A percentile compares a stretch with the other conserved stretches of the same genome.
Evolutionary conservation across 2,797 vertebrate genomes (phyloP).

Genomic region (Micrastur ruficollis): DNA sequence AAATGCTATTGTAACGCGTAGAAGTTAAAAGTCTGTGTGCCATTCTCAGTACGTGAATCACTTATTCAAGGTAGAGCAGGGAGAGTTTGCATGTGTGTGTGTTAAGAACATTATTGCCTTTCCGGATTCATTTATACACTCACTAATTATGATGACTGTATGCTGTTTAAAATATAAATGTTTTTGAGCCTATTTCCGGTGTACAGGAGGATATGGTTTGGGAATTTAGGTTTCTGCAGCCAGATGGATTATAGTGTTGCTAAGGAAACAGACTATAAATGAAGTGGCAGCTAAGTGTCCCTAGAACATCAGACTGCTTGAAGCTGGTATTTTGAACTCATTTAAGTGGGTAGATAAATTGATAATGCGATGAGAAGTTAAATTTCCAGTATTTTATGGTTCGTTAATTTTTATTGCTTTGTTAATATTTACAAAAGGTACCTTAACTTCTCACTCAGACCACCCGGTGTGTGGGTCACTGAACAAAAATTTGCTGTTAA

Average conservation of each 20-base stretch:
- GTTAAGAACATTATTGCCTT: conserved; percentile 11
- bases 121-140: background rate
- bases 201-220: conserved; percentile 57
- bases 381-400: conserved; percentile 43
- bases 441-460: background rate
- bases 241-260: conserved; percentile 71
- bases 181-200: conserved; percentile 46
- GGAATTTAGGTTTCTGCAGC: conserved; percentile 61
- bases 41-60: background rate
- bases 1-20: background rate
- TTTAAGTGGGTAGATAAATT: conserved; percentile 39
- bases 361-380: conserved; percentile 33
- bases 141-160: conserved; percentile 8
- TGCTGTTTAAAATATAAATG: conserved; percentile 57
- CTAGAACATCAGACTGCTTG: conserved; percentile 61
- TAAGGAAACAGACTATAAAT: conserved; percentile 74
- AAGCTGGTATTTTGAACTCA: conserved; percentile 63
- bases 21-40: background rate
- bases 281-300: conserved; percentile 65
- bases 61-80: background rate
- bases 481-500: background rate
- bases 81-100: background rate
- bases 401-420: conserved; percentile 47
- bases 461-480: background rate
- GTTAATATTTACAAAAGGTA: conserved; percentile 23